These are phyloP conservation scores for Epinotia ramella DNA, from an alignment of 2,888 invertebrate species.

Conservation along the genomic window DNA sequence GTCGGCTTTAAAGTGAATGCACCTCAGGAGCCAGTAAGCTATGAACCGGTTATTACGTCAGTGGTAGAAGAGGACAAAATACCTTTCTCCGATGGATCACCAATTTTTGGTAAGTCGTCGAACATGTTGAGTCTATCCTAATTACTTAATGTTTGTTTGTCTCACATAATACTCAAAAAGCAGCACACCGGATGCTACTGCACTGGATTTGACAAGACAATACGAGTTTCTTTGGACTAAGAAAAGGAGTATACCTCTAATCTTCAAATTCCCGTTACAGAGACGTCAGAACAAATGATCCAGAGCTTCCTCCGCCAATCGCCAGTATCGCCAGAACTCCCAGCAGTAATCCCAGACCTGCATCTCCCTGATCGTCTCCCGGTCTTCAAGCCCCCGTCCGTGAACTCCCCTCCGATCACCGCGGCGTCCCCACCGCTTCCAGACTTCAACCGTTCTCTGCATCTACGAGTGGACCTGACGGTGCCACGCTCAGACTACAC, in stretches of 20 bases:
- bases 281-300: constrained; percentile 33
- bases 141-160: not conserved
- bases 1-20: not conserved
- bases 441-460: constrained; percentile 60
- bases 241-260: not conserved
- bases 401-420: constrained; percentile 18
- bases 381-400: constrained; percentile 32
- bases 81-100: constrained; percentile 17
- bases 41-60: not conserved
- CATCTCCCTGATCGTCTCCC: constrained; percentile 35
- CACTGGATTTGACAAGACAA: not conserved
- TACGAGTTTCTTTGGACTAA: too few species aligned
- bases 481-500: constrained; percentile 69
- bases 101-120: constrained; percentile 23
- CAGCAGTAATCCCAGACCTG: constrained; percentile 32
- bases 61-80: not conserved
- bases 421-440: constrained; percentile 53
- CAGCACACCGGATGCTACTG: not conserved
- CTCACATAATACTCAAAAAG: too few species aligned
- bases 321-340: constrained; percentile 9
- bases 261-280: not conserved
- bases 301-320: constrained; percentile 37
- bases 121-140: not conserved
- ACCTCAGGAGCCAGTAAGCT: constrained; percentile 3
- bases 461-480: constrained; percentile 62